Evolutionary conservation across 1,140 invertebrate species (phyloP), one percentile per base, ranked within the genome.

Genomic region (Euborellia annulipes): DNA sequence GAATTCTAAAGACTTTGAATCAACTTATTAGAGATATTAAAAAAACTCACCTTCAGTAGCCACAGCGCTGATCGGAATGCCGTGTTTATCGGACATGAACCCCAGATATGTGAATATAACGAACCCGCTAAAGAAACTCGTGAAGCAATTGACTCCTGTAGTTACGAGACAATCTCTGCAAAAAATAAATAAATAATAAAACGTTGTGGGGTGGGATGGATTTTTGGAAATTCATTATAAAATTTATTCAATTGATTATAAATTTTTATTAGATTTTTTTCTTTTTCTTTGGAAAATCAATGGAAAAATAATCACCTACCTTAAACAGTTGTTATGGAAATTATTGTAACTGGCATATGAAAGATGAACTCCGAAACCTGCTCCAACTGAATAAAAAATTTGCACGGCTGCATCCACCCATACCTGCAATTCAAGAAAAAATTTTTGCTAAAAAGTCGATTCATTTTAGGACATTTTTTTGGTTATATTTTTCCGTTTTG

Each of bases 41-140:
- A n/a, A n/a, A n/a, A 32, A 47, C 51, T 54, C 54, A 72, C 81
- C 92, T 54, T 88, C 85, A 7, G 82, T 85, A 3, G 91, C 92
- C 2, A 96, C 92, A 4, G 77, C 65, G 2, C 76, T 75, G 43
- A 97, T 88, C 0, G 81, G 77, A 43, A 87, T 73, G 6, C 82
- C 78, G 39, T 88, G 81, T 57, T 79, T 76, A 27, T 80, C 70
- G 7, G 85, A 76, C 73, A 94, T 89, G 60, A 91, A 96, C 1
- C 93, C 93, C 9, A 96, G 68, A 42, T 91, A 89, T 0, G 88
- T 87, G 65, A 95, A 95, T 17, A 95, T 88, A 3, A 93, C 89
- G 55, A 94, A 86, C 0, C 90, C 91, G 14, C 87, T 85, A 65
- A 88, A 90, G 47, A 95, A 78, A 60, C 86, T 92, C 0, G 90